A percentile compares a stretch with the other conserved stretches of the same genome.
These are phyloP conservation scores for Muntiacus reevesi DNA, from an alignment of 2,113 vertebrate species.

Conservation along the genomic window DNA sequence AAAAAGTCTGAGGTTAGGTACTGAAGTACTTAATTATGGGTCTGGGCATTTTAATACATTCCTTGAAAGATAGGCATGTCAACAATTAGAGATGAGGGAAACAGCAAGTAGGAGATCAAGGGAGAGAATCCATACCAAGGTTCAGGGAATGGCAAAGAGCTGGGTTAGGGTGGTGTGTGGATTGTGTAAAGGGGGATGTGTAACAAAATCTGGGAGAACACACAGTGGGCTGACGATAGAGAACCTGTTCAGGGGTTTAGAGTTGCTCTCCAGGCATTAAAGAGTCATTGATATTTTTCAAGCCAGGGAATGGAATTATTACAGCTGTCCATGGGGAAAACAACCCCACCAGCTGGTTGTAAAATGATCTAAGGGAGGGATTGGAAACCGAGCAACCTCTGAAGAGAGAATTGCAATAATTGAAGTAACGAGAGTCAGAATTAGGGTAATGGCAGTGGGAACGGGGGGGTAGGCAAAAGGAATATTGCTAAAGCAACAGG, in stretches of 20 bases:
- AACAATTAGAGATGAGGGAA: background rate
- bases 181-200: background rate
- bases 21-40: background rate
- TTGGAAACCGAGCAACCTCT: background rate
- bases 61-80: background rate
- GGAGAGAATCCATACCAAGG: background rate
- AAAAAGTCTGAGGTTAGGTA: background rate
- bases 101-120: background rate
- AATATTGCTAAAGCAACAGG: background rate
- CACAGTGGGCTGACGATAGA: background rate
- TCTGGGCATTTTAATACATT: background rate
- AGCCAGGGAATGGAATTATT: background rate
- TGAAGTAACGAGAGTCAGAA: background rate
- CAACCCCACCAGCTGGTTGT: background rate
- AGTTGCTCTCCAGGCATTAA: background rate
- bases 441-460: background rate
- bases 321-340: background rate
- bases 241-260: background rate
- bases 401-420: background rate
- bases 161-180: background rate
- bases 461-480: background rate
- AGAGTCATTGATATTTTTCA: background rate
- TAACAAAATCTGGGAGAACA: background rate
- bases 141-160: background rate
- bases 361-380: background rate